A percentile compares a stretch with the other conserved stretches of the same genome.
These are phyloP conservation scores for Agrochola lota DNA, from an alignment of 2,888 invertebrate genomes.

Conservation along the genomic window DNA sequence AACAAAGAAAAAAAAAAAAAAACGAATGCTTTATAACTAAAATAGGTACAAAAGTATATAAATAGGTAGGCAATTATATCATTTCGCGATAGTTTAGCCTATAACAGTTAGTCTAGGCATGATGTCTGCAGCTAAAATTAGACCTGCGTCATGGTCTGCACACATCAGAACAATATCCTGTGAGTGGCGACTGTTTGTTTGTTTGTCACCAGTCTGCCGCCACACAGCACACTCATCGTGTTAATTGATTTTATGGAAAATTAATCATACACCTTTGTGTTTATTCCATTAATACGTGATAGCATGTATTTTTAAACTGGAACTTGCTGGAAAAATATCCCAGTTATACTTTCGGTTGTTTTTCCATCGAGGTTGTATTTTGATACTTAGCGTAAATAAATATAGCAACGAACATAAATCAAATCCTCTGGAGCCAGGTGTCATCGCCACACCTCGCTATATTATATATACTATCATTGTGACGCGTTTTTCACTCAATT, in stretches of 20 bases:
- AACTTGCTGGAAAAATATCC: neutral
- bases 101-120: neutral
- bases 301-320: conserved; percentile 12
- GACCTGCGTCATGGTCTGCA: conserved; percentile 23
- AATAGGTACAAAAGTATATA: too few species aligned
- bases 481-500: conserved; percentile 48
- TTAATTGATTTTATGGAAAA: conserved; percentile 39
- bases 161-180: conserved; percentile 36
- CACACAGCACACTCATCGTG: conserved; percentile 19
- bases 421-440: conserved; percentile 24
- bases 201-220: conserved; percentile 19
- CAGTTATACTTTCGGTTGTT: neutral
- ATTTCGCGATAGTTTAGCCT: too few species aligned
- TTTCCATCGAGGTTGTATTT: neutral
- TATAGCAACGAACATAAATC: conserved; percentile 36
- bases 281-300: conserved; percentile 13
- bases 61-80: too few species aligned
- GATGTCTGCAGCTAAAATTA: neutral
- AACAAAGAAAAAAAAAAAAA: too few species aligned
- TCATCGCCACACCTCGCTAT: conserved; percentile 10
- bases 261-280: conserved; percentile 16
- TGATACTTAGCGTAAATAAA: neutral
- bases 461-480: too few species aligned
- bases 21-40: too few species aligned
- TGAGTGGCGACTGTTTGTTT: conserved; percentile 29